Base-by-base conservation (phyloP, 1,140 invertebrate species). In the Anagrus nilaparvatae region DNA sequence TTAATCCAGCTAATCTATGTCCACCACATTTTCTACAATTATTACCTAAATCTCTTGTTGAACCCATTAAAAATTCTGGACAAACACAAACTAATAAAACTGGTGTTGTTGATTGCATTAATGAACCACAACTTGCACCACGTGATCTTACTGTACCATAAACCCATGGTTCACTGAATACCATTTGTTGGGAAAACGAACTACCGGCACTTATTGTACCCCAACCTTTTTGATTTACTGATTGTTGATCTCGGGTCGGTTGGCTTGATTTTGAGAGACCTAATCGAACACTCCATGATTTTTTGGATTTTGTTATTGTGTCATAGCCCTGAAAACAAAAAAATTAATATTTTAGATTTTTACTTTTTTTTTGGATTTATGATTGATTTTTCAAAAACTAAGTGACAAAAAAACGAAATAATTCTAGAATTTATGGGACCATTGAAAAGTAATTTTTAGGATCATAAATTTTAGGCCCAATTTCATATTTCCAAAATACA, bases 21-120 rank as follows among this genome's bases (percentile, higher is more conserved):
- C 81, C 82, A 57, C 83, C 82, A 62, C 82, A 85, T 69, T 84
- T 84, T 63, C 82, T 81, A 68, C 83, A 85, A 32, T 60, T 61
- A 53, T 74, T 48, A 54, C 78, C 77, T 61, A 82, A 77, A 60
- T 82, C 83, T 60, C 79, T 72, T 53, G 79, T 80, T 20, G 81
- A 84, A 49, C 82, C 81, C 44, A 74, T 77, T 24, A 83, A 59
- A 57, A 83, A 84, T 63, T 84, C 81, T 33, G 76, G 69, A 63
- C 82, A 83, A 59, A 81, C 78, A 72, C 82, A 84, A 54, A 85
- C 71, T 51, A 84, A 77, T 43, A 84, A 73, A 36, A 79, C 71
- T 36, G 38, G 10, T 19, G 14, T 6, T 24, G 4, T 13, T 33
- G 23, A 9, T 5, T 5, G 3, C 6, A n/a, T 8, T 27, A n/a